Evolutionary conservation across 2,888 invertebrate species (phyloP), one percentile per base, ranked within the genome.

Genomic region (Synergus laeviventris): DNA sequence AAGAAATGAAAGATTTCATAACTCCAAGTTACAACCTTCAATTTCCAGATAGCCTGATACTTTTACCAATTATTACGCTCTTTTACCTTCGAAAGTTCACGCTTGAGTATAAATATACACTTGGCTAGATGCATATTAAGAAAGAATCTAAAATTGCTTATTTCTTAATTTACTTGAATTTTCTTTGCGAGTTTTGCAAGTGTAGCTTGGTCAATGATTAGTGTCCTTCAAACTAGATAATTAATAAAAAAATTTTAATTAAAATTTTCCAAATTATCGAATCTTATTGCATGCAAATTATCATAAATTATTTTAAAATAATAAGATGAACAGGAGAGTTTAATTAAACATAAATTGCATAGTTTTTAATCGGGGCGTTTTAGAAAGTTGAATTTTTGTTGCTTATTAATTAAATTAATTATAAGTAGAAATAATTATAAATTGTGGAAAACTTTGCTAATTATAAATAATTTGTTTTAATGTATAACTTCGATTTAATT

Each of bases 1-100:
- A 31, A 54, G 54, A 61, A 61, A 38, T n/a, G 31, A 36, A 61
- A 24, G n/a, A 66, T 66, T 66, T 66, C 66, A 24, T 24, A 39
- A 62, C n/a, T 38, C 12, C 16, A 3, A 36, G 16, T 24, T 31
- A 24, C 61, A 66, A 66, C 42, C 66, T 66, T 66, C 18, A 42
- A 66, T 42, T n/a, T 42, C 24, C 64, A 64, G 38, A 64, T 42
- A 66, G 24, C 42, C 24, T 42, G 66, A 45, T 66, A 39, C 14
- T 66, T 42, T 42, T 45, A 18, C 66, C 39, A 66, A 42, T 66
- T 66, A 42, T 18, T 18, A 12, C 14, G 5, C 38, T 36, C 16
- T 66, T 24, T 45, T 42, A 18, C 24, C 39, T 39, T 16, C 18
- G 39, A 21, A 49, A 49, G 49, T 49, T n/a, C n/a, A 49, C n/a